Evolutionary conservation across 2,888 invertebrate genomes (phyloP).

Genomic region (Elaeidobius kamerunicus): DNA sequence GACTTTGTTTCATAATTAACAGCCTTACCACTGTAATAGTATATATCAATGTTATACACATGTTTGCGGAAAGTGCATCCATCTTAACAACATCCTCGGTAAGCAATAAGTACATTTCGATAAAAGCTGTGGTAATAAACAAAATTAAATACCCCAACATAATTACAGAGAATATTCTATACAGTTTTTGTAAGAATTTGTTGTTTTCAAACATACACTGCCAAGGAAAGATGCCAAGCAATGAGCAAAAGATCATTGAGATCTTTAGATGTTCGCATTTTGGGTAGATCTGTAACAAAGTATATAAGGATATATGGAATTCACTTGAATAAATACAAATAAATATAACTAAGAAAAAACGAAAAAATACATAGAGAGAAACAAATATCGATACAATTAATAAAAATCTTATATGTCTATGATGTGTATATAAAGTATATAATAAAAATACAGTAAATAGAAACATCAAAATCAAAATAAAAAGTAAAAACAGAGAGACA

Average conservation of each 20-base stretch:
- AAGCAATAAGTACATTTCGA: slow-evolving; percentile 12
- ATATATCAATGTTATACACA: slow-evolving; percentile 34
- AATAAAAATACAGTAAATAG: too few species aligned
- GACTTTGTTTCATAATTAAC: slow-evolving; percentile 23
- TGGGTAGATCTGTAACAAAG: slow-evolving; percentile 29
- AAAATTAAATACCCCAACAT: slow-evolving; percentile 21
- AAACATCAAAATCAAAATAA: too few species aligned
- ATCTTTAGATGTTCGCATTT: slow-evolving; percentile 26
- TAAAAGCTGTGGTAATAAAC: slow-evolving; percentile 20
- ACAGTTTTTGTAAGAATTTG: slow-evolving; percentile 13
- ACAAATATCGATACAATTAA: too few species aligned
- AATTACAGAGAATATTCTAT: slow-evolving; percentile 22
- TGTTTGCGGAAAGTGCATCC: slow-evolving; percentile 30
- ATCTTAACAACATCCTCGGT: slow-evolving; percentile 8
- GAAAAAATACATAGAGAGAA: too few species aligned
- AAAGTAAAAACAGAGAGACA: too few species aligned
- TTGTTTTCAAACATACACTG: slow-evolving; percentile 28
- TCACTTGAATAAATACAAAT: too few species aligned
- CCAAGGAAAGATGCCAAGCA: slow-evolving; percentile 30
- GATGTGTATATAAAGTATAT: too few species aligned
- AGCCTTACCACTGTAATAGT: slow-evolving; percentile 32
- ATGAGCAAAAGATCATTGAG: slow-evolving; percentile 26
- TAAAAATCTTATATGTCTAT: too few species aligned
- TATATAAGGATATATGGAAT: too few species aligned
- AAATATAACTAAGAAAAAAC: too few species aligned